Evolutionary conservation across 2,888 invertebrate species (phyloP).

Genomic region (Bhutanitis thaidina): DNA sequence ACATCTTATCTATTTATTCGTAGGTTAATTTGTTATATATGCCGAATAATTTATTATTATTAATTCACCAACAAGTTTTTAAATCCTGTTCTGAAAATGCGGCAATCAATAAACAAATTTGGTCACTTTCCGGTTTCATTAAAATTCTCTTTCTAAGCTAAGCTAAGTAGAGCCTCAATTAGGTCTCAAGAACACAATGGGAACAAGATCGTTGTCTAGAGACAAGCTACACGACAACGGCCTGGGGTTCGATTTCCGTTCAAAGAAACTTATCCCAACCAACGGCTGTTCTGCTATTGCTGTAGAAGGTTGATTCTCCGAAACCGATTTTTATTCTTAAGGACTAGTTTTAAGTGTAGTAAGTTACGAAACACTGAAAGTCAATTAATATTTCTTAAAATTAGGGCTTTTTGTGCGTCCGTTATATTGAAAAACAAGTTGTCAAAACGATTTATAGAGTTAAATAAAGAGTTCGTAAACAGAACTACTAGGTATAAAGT

Average conservation of each 20-base stretch:
- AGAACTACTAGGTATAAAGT: too few relatives aligned
- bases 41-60: constrained; percentile 6
- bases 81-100: constrained; percentile 1
- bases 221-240: constrained; percentile 54
- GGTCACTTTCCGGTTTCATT: constrained; percentile 39
- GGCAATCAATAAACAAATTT: constrained; percentile 10
- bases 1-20: constrained; percentile 8
- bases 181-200: constrained; percentile 64
- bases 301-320: too few relatives aligned
- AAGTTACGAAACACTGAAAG: too few relatives aligned
- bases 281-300: constrained; percentile 49
- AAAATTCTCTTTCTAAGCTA: constrained; percentile 53
- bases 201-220: constrained; percentile 63
- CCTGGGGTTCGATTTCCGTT: constrained; percentile 64
- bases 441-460: too few relatives aligned
- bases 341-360: too few relatives aligned
- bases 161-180: constrained; percentile 56
- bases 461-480: too few relatives aligned
- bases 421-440: too few relatives aligned
- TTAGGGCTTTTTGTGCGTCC: too few relatives aligned
- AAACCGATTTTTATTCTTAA: too few relatives aligned
- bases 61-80: neutral
- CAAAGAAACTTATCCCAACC: constrained; percentile 65
- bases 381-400: too few relatives aligned
- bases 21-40: neutral